A percentile compares a stretch with the other conserved stretches of the same genome.
These are phyloP conservation scores for Cryptus armator DNA, from an alignment of 2,888 invertebrate genomes.

Conservation along the genomic window DNA sequence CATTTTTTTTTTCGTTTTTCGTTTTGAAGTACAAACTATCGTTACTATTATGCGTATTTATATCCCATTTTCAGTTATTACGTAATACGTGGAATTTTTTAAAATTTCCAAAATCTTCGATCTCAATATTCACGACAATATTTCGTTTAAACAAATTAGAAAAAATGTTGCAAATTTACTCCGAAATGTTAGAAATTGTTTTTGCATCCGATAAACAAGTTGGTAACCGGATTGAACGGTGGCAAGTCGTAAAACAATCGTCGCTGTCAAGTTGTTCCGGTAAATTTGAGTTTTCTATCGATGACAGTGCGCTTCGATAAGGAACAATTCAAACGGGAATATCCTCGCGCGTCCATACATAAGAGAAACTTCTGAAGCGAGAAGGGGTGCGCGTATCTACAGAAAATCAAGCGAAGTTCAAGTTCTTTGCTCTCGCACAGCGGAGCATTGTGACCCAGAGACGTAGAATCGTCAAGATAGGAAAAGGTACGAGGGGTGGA, in stretches of 20 bases:
- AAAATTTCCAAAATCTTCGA: not conserved
- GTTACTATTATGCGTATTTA: not conserved
- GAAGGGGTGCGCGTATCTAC: constrained; percentile 17
- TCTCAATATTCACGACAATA: not conserved
- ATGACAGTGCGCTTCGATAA: not conserved
- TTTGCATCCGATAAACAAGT: not conserved
- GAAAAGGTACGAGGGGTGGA: constrained; percentile 1
- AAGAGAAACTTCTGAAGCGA: constrained; percentile 11
- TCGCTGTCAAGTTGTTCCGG: not conserved
- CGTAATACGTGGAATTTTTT: not conserved
- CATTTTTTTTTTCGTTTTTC: too few species aligned
- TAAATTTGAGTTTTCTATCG: not conserved
- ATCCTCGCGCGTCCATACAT: not conserved
- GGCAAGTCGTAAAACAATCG: not conserved
- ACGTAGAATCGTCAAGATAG: constrained; percentile 21
- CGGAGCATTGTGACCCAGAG: constrained; percentile 24
- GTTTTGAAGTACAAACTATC: too few species aligned
- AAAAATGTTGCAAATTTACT: not conserved
- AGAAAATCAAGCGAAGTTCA: constrained; percentile 56
- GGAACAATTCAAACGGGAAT: not conserved
- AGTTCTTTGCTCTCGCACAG: constrained; percentile 50
- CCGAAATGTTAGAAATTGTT: not conserved
- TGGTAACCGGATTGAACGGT: too few species aligned
- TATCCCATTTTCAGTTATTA: not conserved
- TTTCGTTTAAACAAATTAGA: not conserved